These are phyloP conservation scores for Actinemys pallida DNA, from an alignment of 2,113 vertebrate genomes.

Conservation along the genomic window DNA sequence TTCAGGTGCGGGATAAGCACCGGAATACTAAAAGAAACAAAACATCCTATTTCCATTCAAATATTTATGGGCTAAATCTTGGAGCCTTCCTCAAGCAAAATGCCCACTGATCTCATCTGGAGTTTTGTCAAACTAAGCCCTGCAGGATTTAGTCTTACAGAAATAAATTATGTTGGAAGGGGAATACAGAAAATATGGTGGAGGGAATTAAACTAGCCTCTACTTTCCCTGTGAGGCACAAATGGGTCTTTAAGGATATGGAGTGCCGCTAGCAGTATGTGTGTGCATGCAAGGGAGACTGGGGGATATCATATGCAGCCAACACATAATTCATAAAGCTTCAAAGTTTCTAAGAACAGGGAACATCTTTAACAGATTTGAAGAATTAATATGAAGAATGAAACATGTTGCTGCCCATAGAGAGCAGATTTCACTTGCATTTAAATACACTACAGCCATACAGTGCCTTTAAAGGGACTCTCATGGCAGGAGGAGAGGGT, in stretches of 20 bases:
- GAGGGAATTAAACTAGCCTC: conserved; percentile 40
- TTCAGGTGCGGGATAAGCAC: not conserved
- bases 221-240: conserved; percentile 32
- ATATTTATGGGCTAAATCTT: not conserved
- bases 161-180: conserved; percentile 1
- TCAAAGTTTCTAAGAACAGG: not conserved
- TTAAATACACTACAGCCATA: not conserved
- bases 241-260: conserved; percentile 24
- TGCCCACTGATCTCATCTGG: not conserved
- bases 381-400: not conserved
- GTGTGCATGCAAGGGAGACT: not conserved
- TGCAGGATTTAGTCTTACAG: conserved; percentile 36
- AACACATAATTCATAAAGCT: not conserved
- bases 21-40: not conserved
- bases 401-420: not conserved
- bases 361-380: not conserved
- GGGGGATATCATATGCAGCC: not conserved
- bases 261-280: not conserved
- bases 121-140: not conserved
- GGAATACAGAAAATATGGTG: conserved; percentile 33
- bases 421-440: not conserved
- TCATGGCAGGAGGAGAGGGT: not conserved
- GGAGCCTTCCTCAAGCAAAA: conserved; percentile 9
- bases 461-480: no score
- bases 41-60: conserved; percentile 13